Evolutionary conservation across 2,888 invertebrate species (phyloP), one percentile per base, ranked within the genome.

Genomic region (Melolontha melolontha): DNA sequence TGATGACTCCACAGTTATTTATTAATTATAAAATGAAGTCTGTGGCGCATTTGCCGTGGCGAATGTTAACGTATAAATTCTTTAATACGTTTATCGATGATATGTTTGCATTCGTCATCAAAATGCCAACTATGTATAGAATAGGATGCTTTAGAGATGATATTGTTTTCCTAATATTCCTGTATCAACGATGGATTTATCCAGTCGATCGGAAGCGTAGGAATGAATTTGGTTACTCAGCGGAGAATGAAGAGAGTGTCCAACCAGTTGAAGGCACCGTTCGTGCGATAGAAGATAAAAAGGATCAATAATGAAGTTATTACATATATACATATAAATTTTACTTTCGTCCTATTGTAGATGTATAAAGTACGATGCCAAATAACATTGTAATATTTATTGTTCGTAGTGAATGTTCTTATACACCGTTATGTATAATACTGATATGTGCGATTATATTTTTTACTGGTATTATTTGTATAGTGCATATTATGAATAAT

Each of bases 1-100:
- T 98, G 95, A 99, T 99, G 98, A 99, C 98, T n/a, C 99, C 99
- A 5, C 99, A 99, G 84, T 85, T 99, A 71, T 99, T 99, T 81
- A 99, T 99, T 76, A 99, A 99, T 86, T 99, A 99, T 85, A 99
- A 99, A 84, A 84, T 99, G 76, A 98, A 99, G 82, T 98, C 98
- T 14, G 98, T 99, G 1, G 99, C 99, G 8, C 99, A 99, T 86
- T 87, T 99, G 76, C 99, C 99, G 4, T 99, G 99, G 99, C 89
- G 99, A 70, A 99, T 99, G 98, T 91, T 99, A 90, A 97, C 98
- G 8, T 99, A 99, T 84, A 99, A 99, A 87, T 98, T 98, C 83
- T 89, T 99, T 68, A 99, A 99, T 83, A 99, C 99, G 17, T 99
- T 99, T 84, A 98, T 99, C 78, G 99, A 99, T 85, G 99, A 99